Evolutionary conservation across 2,797 vertebrate species (phyloP).

Genomic region (Pangasius djambal): DNA sequence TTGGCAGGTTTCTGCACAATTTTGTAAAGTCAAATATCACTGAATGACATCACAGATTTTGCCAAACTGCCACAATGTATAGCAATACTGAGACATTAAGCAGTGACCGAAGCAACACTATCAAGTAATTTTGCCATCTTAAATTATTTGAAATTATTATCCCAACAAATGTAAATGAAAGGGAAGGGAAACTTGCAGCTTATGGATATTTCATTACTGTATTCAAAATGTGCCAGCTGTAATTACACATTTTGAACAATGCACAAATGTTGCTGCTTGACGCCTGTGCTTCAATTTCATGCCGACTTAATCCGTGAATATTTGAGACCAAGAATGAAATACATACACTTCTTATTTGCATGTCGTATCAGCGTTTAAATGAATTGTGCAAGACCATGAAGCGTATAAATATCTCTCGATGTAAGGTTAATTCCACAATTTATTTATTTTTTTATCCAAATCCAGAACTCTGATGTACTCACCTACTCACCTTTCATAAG

Average conservation of each 20-base stretch:
- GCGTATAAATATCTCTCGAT: background rate
- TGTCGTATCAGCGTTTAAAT: background rate
- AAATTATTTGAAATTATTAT: background rate
- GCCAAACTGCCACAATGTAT: background rate
- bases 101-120: background rate
- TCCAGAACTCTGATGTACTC: background rate
- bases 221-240: background rate
- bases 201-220: background rate
- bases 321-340: background rate
- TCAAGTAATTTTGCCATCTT: background rate
- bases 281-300: background rate
- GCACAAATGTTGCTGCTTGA: background rate
- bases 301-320: background rate
- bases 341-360: background rate
- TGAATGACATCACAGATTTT: background rate
- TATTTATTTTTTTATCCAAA: background rate
- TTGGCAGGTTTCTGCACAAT: too few species aligned
- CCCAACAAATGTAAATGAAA: background rate
- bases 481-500: constrained; percentile 69
- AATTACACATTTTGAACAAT: background rate
- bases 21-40: too few species aligned
- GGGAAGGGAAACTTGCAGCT: background rate
- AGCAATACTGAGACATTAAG: background rate
- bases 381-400: background rate
- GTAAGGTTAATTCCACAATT: background rate